Conservation (phyloP, 2,797 vertebrate genomes). For the Coccyzus lansbergi region DNA sequence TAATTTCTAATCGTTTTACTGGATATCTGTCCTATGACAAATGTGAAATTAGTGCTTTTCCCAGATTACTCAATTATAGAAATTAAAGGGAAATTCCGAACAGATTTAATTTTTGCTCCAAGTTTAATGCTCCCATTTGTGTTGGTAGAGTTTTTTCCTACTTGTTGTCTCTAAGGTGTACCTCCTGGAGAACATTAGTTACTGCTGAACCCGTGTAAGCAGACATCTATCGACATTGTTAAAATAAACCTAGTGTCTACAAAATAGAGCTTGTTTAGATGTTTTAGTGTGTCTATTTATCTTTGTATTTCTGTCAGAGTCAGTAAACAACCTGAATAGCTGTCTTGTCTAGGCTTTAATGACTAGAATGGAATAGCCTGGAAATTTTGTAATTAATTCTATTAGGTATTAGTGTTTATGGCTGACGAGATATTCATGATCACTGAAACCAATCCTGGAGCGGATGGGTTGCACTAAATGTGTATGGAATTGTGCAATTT, state of each 20-base stretch:
- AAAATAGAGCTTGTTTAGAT: slow-evolving; percentile 49
- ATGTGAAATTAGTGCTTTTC: slow-evolving; percentile 42
- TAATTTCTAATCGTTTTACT: slow-evolving; percentile 32
- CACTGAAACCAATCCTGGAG: not conserved
- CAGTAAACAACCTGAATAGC: slow-evolving; percentile 41
- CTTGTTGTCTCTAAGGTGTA: slow-evolving; percentile 38
- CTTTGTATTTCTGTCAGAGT: slow-evolving; percentile 53
- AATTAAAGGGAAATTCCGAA: slow-evolving; percentile 48
- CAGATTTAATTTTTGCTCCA: slow-evolving; percentile 56
- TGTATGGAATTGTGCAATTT: not conserved
- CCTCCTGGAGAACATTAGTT: slow-evolving; percentile 42
- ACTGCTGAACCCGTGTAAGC: slow-evolving; percentile 5
- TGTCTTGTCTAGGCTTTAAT: slow-evolving; percentile 45
- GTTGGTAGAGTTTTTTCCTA: not conserved
- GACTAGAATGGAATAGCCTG: not conserved
- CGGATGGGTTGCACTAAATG: not conserved
- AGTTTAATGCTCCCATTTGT: not conserved
- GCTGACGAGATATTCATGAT: not conserved
- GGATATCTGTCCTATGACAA: slow-evolving; percentile 33
- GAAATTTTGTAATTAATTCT: slow-evolving; percentile 55
- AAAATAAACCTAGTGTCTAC: slow-evolving; percentile 56
- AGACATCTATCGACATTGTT: slow-evolving; percentile 61
- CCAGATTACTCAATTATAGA: slow-evolving; percentile 22
- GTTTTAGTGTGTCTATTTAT: slow-evolving; percentile 63
- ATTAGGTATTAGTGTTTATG: slow-evolving; percentile 12